These are phyloP conservation scores for Athripsodes cinereus DNA, from an alignment of 2,888 invertebrate species.

Conservation along the genomic window DNA sequence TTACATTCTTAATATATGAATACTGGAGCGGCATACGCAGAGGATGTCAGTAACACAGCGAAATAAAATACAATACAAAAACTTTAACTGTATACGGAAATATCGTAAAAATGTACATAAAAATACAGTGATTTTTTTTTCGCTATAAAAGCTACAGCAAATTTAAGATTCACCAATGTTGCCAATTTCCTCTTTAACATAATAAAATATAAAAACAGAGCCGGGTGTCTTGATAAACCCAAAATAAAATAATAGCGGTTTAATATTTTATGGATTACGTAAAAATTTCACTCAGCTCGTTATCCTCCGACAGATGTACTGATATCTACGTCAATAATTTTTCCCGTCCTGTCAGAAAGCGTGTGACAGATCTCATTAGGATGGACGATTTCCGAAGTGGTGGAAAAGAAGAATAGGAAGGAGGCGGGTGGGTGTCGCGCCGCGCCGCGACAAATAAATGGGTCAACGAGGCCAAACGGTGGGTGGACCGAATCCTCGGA, in stretches of 20 bases:
- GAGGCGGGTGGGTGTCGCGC: conserved; percentile 5
- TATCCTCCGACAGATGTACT: conserved; percentile 20
- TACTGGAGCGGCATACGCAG: too few species aligned
- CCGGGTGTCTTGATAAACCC: neutral
- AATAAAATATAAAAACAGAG: too few species aligned
- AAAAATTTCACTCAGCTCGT: neutral
- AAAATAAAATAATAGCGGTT: neutral
- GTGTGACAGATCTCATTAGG: conserved; percentile 27
- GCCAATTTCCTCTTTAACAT: too few species aligned
- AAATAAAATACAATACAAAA: too few species aligned
- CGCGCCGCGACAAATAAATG: conserved; percentile 7
- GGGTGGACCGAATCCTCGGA: conserved; percentile 3
- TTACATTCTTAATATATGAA: too few species aligned
- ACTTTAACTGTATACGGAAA: too few species aligned
- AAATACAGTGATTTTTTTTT: too few species aligned
- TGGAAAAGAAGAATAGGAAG: neutral
- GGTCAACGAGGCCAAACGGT: conserved; percentile 11
- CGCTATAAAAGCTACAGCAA: too few species aligned
- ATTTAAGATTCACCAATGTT: too few species aligned
- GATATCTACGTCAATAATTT: conserved; percentile 27
- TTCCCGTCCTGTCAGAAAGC: conserved; percentile 22
- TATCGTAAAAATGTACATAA: too few species aligned
- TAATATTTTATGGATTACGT: neutral
- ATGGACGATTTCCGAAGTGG: conserved; percentile 5
- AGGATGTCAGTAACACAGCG: too few species aligned